These are phyloP conservation scores for Mesorhabditis belari DNA, from an alignment of 2,888 invertebrate species.

Conservation along the genomic window DNA sequence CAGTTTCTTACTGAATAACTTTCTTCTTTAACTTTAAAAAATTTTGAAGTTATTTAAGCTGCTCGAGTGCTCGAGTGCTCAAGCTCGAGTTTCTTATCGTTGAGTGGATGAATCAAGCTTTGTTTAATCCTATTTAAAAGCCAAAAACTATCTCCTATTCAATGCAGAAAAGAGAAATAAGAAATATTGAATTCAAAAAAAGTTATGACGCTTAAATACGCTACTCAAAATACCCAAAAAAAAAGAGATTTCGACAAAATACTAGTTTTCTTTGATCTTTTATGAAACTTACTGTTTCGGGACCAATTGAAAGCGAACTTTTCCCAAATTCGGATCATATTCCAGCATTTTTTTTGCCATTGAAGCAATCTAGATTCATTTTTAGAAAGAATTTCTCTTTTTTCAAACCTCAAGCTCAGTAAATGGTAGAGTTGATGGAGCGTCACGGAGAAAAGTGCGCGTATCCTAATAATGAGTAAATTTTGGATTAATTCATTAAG, in stretches of 20 bases:
- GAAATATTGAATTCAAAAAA: too few species aligned
- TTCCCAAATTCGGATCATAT: conserved; percentile 88
- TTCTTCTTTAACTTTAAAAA: too few species aligned
- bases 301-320: conserved; percentile 97
- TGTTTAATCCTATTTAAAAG: too few species aligned
- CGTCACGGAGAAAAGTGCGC: conserved; percentile 91
- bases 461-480: conserved; percentile 68
- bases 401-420: neutral
- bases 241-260: neutral
- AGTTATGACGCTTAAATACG: too few species aligned
- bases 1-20: too few species aligned
- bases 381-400: neutral
- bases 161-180: neutral
- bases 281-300: conserved; percentile 85
- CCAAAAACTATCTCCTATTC: too few species aligned
- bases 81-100: too few species aligned
- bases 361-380: conserved; percentile 57
- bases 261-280: neutral
- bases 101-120: too few species aligned
- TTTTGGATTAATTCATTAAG: neutral
- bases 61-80: too few species aligned
- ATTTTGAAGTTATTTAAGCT: too few species aligned
- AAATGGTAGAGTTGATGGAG: conserved; percentile 61
- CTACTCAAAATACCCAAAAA: neutral
- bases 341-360: conserved; percentile 88